Percentiles rank a stretch among this genome's conserved stretches.
Evolutionary conservation across 1,140 invertebrate genomes (phyloP).

Genomic region (Spodoptera litura): DNA sequence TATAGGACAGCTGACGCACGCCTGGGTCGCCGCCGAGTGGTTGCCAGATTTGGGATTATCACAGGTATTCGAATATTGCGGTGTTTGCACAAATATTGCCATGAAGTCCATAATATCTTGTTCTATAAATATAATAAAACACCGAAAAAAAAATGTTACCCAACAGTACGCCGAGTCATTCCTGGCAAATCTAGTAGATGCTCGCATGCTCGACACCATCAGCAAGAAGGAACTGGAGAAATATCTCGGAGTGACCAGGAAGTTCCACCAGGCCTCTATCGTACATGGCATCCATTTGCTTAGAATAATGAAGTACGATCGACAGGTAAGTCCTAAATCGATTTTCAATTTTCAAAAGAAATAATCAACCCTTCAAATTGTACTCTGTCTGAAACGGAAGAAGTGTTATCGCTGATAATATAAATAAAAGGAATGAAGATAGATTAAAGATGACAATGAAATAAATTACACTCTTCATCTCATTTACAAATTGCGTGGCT

Average conservation of each 20-base stretch:
- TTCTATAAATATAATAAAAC: too few relatives aligned
- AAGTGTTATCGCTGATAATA: not conserved
- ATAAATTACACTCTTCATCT: conserved; percentile 42
- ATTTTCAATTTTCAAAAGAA: not conserved
- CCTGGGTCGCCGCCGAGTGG: conserved; percentile 97
- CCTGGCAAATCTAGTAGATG: conserved; percentile 96
- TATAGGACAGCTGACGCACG: conserved; percentile 94
- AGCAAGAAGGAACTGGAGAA: conserved; percentile 98
- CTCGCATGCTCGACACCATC: conserved; percentile 95
- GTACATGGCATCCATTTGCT: conserved; percentile 96
- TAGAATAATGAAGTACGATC: conserved; percentile 96
- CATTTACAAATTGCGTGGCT: conserved; percentile 51
- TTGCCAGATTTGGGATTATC: conserved; percentile 95
- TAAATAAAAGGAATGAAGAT: conserved; percentile 25
- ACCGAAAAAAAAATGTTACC: not conserved
- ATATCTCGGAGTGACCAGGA: conserved; percentile 94
- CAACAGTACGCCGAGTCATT: conserved; percentile 94
- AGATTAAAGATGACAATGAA: conserved; percentile 33
- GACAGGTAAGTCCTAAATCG: conserved; percentile 89
- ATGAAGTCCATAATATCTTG: too few relatives aligned
- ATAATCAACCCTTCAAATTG: not conserved
- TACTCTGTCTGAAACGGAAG: not conserved
- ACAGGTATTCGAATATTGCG: conserved; percentile 83
- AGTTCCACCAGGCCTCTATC: conserved; percentile 97
- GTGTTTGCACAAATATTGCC: too few relatives aligned